Base-by-base conservation (phyloP, 2,113 vertebrate genomes). In the Lagopus muta region DNA sequence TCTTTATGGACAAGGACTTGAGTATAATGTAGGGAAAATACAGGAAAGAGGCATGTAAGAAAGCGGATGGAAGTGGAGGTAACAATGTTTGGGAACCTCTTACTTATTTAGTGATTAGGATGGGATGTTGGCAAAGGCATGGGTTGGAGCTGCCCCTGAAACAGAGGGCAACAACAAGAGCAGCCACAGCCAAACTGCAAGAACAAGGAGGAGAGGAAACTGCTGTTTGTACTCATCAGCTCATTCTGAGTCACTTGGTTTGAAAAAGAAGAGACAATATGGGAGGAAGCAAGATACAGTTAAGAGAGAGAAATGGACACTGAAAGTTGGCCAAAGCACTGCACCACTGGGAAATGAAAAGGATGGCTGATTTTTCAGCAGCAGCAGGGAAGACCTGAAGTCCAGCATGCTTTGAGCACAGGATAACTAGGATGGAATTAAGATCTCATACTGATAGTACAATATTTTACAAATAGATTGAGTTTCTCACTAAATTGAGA, bases 31-130 rank as follows among this genome's bases (percentile, higher is more conserved):
- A 71, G 34, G 19, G 74, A 86, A 77, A 55, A 71, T 2, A 67
- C 4, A 42, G 18, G 36, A 70, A 24, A 70, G 34, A 64, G 77
- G 40, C 13, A 72, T 16, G 11, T 80, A 50, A 66, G 74, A 54
- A 7, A 22, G 54, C 2, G 5, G 12, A 55, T 81, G 38, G 77
- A 81, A 69, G 28, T 4, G 42, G 20, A 0, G 0, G n/a, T 28
- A 52, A 57, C 32, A 24, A 15, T 22, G 30, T 47, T 28, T 36
- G 69, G 48, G 14, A 80, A 67, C 16, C 66, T 34, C 13, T 76
- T 21, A 16, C 25, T 72, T 16, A 36, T 19, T 16, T 10, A 72
- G 32, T 22, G 71, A 27, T 69, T 76, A 45, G 75, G 8, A 45
- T 4, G 65, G 22, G 18, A 75, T 71, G 4, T 8, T 40, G 61